phyloP scores from a whole-genome alignment of 2,113 vertebrate genomes.

The Ibidorhyncha struthersii region DNA sequence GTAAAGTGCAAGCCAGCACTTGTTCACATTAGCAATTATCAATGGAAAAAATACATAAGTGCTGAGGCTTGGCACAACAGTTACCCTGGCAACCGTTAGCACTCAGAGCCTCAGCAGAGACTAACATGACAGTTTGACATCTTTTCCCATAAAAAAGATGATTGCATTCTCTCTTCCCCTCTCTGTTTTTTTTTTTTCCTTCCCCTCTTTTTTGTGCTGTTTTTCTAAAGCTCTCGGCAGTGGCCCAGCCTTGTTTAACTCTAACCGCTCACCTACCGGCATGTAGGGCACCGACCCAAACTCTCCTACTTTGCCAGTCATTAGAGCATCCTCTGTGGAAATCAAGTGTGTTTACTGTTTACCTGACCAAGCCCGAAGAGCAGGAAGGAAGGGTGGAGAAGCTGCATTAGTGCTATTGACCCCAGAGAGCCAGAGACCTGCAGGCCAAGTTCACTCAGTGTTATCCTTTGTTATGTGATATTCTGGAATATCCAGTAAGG shows the following conservation, averaged over 20 bases:
- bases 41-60: slow-evolving; percentile 73
- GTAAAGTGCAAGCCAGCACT: slow-evolving; percentile 77
- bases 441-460: neutral
- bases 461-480: neutral
- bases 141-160: slow-evolving; percentile 55
- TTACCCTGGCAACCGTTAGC: slow-evolving; percentile 72
- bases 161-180: slow-evolving; percentile 6
- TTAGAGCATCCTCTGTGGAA: neutral
- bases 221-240: neutral
- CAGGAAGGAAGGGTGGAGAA: neutral
- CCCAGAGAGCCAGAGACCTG: neutral
- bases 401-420: neutral
- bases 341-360: neutral
- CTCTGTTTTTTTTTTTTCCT: neutral
- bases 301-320: neutral
- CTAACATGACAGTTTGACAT: slow-evolving; percentile 75
- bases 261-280: rapidly evolving
- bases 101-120: slow-evolving; percentile 51
- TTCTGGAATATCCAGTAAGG: neutral
- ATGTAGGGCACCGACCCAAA: rapidly evolving
- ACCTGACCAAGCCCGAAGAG: neutral
- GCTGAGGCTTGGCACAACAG: slow-evolving; percentile 67
- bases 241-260: neutral
- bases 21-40: slow-evolving; percentile 81
- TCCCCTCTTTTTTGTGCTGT: neutral